Evolutionary conservation across 1,140 invertebrate species (phyloP), one percentile per base, ranked within the genome.

Genomic region (Cyphomyrmex costatus): DNA sequence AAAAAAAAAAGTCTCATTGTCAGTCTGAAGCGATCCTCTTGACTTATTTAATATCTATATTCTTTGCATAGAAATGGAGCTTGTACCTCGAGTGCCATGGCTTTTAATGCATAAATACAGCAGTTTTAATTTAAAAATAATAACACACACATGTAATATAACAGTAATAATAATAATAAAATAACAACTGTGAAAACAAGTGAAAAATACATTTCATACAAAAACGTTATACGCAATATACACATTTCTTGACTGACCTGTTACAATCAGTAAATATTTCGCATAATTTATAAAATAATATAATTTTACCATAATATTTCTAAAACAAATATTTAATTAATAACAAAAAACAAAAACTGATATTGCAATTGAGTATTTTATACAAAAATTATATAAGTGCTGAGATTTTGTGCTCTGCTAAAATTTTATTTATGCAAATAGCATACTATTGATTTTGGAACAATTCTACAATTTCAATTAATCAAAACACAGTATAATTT

Each of bases 401-500:
- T 42, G 36, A 42, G 36, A 42, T 42, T 68, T 51, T 36, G 4
- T 16, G 21, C 2, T 12, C n/a, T 14, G 8, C 36, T 42, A 42
- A 42, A 10, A 12, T 42, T 42, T 42, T n/a, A 63, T 77, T 63
- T 60, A 36, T 42, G 8, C 21, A n/a, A 27, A 12, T 42, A 36
- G 21, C 42, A 36, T 27, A 8, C 10, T 56, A 19, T 51, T 53
- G 70, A 61, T 19, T 65, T 70, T n/a, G 21, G 70, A 58, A 36
- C 16, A 56, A 80, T 42, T 5, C 42, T 36, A 19, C 14, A 70
- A 70, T 70, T 42, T 58, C 16, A 56, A 70, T 80, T 36, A 56
- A 56, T 46, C 21, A 80, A 80, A 42, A 56, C 58, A 14, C 14
- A 30, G 19, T 30, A 58, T 46, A 16, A 82, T 46, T 60, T 60